Base-by-base conservation (phyloP, 2,888 invertebrate genomes). In the Eumacrocentrus americanus region DNA sequence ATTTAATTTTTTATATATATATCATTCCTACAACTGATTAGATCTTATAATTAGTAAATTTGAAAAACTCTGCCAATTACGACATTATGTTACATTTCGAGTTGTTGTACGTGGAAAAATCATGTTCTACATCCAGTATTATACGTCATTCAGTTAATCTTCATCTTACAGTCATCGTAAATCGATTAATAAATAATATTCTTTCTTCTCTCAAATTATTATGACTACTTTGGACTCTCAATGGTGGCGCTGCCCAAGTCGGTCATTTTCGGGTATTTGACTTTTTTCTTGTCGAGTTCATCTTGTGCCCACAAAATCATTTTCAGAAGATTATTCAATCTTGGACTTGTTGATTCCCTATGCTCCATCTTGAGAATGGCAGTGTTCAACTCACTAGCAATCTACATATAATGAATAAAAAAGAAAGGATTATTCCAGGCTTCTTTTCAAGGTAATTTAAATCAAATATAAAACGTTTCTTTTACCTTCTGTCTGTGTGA, bases 311-410 rank as follows among this genome's bases (percentile, higher is more conserved):
- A 98, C 46, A 97, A 84, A 70, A 98, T 92, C 81, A 97, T 87
- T 80, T 96, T 94, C 9, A 98, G 83, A 12, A 98, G 85, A 73
- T 92, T 94, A 75, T 95, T 94, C 59, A 98, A 85, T 79, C 95
- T 92, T 2, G 97, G 95, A 60, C 93, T 92, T 1, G 94, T 94
- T 50, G 91, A 90, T 77, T 95, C 94, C 77, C 91, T 90, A 74
- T 95, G 92, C 79, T 98, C 96, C 84, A 92, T 91, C 79, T 95
- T 93, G 56, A 98, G 83, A 71, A 98, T 96, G n/a, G 98, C 97
- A 50, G 97, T 94, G 82, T 98, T 98, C 14, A 98, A 85, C 83
- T 98, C 97, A 83, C 96, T 96, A 18, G 98, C 98, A 76, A 98
- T 92, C 92, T 92, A 34, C 22, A 52, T 23, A 37, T 5, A 38